Evolutionary conservation across 1,140 invertebrate species (phyloP).

Genomic region (Chelonus insularis): DNA sequence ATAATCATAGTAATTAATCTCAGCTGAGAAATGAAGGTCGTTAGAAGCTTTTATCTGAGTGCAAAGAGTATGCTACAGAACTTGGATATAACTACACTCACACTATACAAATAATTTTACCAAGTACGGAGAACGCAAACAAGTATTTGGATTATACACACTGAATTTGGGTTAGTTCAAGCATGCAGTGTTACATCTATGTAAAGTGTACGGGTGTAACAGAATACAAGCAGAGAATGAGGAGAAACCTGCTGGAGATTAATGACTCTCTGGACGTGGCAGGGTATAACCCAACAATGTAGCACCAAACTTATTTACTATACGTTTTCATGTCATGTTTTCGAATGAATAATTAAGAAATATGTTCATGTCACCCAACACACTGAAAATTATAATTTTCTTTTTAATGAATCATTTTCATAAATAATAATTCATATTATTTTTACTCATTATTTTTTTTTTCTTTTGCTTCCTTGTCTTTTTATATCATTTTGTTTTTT

Average conservation of each 20-base stretch:
- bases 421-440: too few relatives aligned
- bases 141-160: conserved; percentile 4
- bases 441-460: too few relatives aligned
- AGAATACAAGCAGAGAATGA: conserved; percentile 4
- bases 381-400: conserved; percentile 33
- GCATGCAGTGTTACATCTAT: not conserved
- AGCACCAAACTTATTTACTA: conserved; percentile 43
- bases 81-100: not conserved
- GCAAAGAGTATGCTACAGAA: conserved; percentile 5
- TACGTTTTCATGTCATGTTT: conserved; percentile 29
- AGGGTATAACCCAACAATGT: conserved; percentile 26
- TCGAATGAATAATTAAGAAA: conserved; percentile 49
- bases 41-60: conserved; percentile 17
- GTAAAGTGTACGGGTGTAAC: conserved; percentile 5
- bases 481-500: too few relatives aligned
- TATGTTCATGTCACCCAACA: conserved; percentile 33
- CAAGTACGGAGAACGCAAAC: not conserved
- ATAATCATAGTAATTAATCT: conserved; percentile 11
- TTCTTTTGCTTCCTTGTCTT: too few relatives aligned
- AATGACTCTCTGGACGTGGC: conserved; percentile 45
- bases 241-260: conserved; percentile 43
- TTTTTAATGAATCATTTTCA: not conserved
- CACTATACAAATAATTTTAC: conserved; percentile 5
- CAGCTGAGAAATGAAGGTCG: conserved; percentile 14
- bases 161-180: not conserved